Evolutionary conservation across 2,888 invertebrate species (phyloP), one percentile per base, ranked within the genome.

Genomic region (Dynastes tityus): DNA sequence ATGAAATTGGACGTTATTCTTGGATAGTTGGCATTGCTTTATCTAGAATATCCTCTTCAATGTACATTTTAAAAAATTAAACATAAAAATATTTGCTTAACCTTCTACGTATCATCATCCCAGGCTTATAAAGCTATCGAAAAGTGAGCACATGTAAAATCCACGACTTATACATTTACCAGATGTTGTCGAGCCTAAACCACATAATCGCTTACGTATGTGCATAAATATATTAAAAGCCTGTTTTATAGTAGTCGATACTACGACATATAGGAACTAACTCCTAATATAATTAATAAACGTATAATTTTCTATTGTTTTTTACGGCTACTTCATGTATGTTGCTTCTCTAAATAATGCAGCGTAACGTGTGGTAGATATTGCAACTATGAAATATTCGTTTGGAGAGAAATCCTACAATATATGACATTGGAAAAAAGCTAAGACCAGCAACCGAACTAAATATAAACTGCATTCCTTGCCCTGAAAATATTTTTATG

Each of bases 401-500:
- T 37, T 37, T 37, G 32, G 5, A 37, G 22, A 22, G 22, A 58
- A 22, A 27, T 58, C n/a, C n/a, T 51, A 51, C 9, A 5, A n/a
- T 51, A 27, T 40, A 51, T 51, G 29, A 53, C 68, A 27, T 51
- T 68, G 49, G 11, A n/a, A 51, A 68, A 61, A 63, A 32, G 13
- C 29, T 63, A 27, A 13, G 29, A 32, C 11, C 8, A 13, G 29
- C 13, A 51, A 68, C 51, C 16, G 40, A 27, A 40, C 49, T 27
- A 13, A 68, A 68, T 51, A 51, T 51, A 27, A 51, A 27, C 51
- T 13, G 51, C 27, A 16, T 68, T 49, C 49, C 51, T 16, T 65
- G 5, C 3, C 11, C 63, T 3, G 32, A 63, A 63, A 63, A 68
- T 53, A 68, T 63, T 68, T 68, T 68, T 68, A 51, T 51, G 68